Evolutionary conservation across 2,113 vertebrate species (phyloP).

Genomic region (Melospiza georgiana): DNA sequence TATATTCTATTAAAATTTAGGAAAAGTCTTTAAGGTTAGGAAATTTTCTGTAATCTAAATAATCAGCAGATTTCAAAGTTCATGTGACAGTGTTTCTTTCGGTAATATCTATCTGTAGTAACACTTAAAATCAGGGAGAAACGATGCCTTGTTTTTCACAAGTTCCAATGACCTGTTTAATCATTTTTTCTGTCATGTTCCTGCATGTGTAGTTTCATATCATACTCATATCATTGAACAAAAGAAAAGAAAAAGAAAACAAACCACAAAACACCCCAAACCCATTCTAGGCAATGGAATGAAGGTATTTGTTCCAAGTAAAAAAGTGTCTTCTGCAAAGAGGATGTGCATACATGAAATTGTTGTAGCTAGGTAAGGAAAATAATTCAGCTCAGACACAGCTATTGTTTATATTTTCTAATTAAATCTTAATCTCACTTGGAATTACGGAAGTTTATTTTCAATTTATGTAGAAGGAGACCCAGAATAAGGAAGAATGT

Average conservation of each 20-base stretch:
- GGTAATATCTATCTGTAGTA: neutral
- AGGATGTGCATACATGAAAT: neutral
- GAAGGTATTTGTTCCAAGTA: neutral
- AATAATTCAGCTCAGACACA: neutral
- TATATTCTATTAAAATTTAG: neutral
- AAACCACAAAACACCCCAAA: neutral
- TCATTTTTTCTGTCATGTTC: neutral
- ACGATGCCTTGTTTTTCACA: neutral
- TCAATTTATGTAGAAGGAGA: neutral
- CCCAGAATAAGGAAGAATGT: neutral
- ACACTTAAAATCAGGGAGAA: neutral
- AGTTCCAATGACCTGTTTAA: neutral
- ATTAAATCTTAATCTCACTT: neutral
- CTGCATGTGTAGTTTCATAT: neutral
- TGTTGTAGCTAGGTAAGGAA: neutral
- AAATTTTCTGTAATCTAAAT: neutral
- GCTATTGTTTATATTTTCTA: neutral
- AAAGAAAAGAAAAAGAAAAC: neutral
- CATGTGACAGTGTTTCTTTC: neutral
- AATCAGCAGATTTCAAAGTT: neutral
- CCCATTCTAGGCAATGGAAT: neutral
- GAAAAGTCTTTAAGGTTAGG: neutral
- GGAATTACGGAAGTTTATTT: neutral
- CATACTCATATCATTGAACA: neutral
- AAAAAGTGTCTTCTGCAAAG: neutral